These are phyloP conservation scores for Amiota communis DNA, from an alignment of 2,888 invertebrate species.

Conservation along the genomic window DNA sequence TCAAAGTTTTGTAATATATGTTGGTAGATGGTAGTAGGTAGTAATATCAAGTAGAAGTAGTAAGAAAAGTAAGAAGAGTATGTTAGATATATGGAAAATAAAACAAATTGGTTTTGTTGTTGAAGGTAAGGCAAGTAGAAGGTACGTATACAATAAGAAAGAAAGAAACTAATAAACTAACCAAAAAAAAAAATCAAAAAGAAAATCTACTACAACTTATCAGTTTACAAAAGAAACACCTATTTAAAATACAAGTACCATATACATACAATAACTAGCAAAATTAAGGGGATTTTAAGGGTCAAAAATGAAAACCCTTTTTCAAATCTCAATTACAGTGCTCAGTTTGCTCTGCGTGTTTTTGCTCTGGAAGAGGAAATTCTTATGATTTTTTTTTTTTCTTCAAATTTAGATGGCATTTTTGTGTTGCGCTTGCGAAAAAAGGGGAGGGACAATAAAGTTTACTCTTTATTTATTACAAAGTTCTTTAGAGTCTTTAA, in stretches of 20 bases:
- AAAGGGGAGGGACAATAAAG: no score
- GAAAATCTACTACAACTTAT: no score
- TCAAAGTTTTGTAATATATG: slow-evolving; percentile 12
- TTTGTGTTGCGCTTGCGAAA: slow-evolving; percentile 30
- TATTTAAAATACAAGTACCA: no score
- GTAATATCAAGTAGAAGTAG: slow-evolving; percentile 14
- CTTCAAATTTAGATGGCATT: slow-evolving; percentile 32
- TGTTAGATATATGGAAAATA: slow-evolving; percentile 18
- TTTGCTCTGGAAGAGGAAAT: neutral
- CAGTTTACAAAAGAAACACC: no score
- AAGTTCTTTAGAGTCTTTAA: no score
- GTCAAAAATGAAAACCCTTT: neutral
- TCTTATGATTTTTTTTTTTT: neutral
- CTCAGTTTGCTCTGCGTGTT: neutral
- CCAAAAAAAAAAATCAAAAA: neutral
- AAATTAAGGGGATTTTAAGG: neutral
- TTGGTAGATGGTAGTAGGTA: slow-evolving; percentile 8
- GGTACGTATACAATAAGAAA: neutral
- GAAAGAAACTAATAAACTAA: neutral
- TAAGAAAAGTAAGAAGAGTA: slow-evolving; percentile 25
- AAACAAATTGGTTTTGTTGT: slow-evolving; percentile 17
- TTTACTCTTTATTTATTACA: no score
- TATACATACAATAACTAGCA: neutral
- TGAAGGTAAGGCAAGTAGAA: neutral
- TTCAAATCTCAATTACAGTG: neutral